Conservation (phyloP, 2,113 vertebrate species). For the Thermophis baileyi region DNA sequence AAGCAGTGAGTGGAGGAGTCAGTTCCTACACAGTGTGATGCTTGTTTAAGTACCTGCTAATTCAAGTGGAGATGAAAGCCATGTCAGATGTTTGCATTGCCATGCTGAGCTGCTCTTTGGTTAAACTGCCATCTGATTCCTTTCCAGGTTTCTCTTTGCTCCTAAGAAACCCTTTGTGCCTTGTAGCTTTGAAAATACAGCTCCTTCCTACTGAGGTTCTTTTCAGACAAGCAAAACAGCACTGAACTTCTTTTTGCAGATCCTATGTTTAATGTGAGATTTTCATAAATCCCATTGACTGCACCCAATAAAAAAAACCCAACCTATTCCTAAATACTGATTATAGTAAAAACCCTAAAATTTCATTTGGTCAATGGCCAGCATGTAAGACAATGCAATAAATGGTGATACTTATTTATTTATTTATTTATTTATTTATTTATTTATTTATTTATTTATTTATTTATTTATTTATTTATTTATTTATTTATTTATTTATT, state of each 20-base stretch:
- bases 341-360: not conserved
- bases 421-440: too few relatives aligned
- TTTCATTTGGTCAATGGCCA: not conserved
- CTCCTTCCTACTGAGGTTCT: not conserved
- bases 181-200: not conserved
- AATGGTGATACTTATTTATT: not conserved
- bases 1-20: not conserved
- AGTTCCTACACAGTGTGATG: not conserved
- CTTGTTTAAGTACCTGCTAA: not conserved
- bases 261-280: not conserved
- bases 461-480: too few relatives aligned
- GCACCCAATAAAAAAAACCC: not conserved
- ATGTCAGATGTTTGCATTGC: not conserved
- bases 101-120: not conserved
- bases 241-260: not conserved
- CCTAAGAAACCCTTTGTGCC: not conserved
- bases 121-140: not conserved
- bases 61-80: slow-evolving; percentile 1
- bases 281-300: not conserved
- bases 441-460: too few relatives aligned
- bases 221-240: not conserved
- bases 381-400: not conserved
- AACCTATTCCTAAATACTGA: not conserved
- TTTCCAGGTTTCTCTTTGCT: not conserved
- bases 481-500: too few relatives aligned